Base-by-base conservation (phyloP, 2,888 invertebrate species). In the Stenurella melanura region DNA sequence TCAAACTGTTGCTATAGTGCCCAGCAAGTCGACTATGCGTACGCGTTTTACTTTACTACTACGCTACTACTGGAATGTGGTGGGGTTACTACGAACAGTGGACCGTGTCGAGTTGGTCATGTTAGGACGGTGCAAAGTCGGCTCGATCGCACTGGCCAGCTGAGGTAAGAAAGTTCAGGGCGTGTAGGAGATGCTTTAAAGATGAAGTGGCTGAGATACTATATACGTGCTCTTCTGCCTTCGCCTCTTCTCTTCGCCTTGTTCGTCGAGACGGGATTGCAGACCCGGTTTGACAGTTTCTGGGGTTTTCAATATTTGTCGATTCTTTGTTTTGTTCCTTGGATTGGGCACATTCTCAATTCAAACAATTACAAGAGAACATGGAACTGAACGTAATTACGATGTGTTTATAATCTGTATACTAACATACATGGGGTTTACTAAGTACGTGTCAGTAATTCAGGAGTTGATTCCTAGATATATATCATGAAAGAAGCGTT, bases 121-220 rank as follows among this genome's bases (percentile, higher is more conserved):
- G 70, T 63, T 69, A 69, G 77, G 75, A 79, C 81, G 82, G 82
- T 77, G 75, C 74, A 67, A 73, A 64, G 78, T 58, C 68, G 12
- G 21, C 63, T 78, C 18, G 58, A 83, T 60, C 79, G 72, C 63
- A 56, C 80, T 85, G 87, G 80, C 60, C 87, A 73, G 78, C 83
- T 87, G 83, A 80, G 85, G 86, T 85, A 88, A 87, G 88, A 88
- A 88, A 88, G 88, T 88, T 88, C 88, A 87, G 87, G 87, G 86
- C 85, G 87, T 87, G 87, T 87, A 87, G 87, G 86, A 86, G 88
- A 88, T 86, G 85, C 85, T 85, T 85, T 84, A 57, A 63, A 75
- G 79, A 78, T 78, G 74, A 78, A 74, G 76, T 76, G 78, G 75
- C 78, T 73, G 76, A 78, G 78, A 76, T 75, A 78, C 66, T 38